Percentiles rank a stretch among this genome's conserved stretches.
Conservation (phyloP, 2,797 vertebrate genomes). For the Semotilus atromaculatus region DNA sequence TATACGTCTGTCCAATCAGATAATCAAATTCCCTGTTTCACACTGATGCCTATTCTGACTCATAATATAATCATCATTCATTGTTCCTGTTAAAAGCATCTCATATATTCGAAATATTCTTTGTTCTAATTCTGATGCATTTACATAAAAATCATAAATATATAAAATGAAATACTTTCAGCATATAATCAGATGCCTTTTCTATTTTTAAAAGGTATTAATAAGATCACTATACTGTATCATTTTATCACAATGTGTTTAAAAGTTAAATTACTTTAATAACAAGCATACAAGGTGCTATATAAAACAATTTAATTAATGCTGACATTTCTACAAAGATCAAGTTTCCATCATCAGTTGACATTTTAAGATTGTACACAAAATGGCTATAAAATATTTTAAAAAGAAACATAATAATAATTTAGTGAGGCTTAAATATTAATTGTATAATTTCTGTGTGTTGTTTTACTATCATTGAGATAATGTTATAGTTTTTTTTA, state of each 20-base stretch:
- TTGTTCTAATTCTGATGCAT: neutral
- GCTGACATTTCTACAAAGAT: neutral
- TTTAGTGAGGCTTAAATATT: neutral
- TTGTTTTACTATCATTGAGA: neutral
- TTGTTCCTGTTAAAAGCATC: neutral
- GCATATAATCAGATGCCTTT: neutral
- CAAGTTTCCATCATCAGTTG: neutral
- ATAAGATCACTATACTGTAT: neutral
- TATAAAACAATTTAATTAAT: neutral
- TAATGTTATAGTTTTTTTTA: neutral
- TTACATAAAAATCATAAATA: neutral
- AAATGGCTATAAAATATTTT: no score
- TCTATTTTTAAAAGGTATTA: neutral
- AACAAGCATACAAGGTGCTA: no score
- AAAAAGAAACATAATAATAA: neutral
- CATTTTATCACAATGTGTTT: neutral
- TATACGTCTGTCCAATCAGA: constrained; percentile 33
- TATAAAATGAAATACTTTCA: neutral
- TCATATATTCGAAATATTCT: neutral
- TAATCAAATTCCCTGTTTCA: constrained; percentile 23
- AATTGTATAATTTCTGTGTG: neutral
- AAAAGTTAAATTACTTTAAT: neutral
- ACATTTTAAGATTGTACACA: neutral
- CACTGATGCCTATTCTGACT: constrained; percentile 1
- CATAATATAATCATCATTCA: no score